These are phyloP conservation scores for Entosphenus tridentatus DNA, from an alignment of 2,113 vertebrate species.

Conservation along the genomic window DNA sequence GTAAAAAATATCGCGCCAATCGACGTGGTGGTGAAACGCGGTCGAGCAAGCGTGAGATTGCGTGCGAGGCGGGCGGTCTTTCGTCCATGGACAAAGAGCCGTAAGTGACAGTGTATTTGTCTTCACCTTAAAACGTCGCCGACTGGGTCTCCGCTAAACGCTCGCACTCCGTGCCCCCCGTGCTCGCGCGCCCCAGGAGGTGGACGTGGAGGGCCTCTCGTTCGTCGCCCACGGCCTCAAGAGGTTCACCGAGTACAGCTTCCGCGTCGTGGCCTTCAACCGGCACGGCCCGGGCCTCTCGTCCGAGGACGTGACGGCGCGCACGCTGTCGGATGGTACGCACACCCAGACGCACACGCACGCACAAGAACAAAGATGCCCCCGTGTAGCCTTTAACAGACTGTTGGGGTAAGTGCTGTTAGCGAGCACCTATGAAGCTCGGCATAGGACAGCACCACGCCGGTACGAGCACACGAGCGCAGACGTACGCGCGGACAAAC, in stretches of 20 bases:
- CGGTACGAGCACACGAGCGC: not conserved
- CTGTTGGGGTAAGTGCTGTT: not conserved
- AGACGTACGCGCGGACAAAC: not conserved
- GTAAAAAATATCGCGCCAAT: too few relatives aligned
- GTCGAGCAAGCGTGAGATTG: not conserved
- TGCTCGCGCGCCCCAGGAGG: constrained; percentile 26
- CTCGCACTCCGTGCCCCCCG: not conserved
- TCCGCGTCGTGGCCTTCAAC: constrained; percentile 83
- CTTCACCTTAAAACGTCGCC: not conserved
- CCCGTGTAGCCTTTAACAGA: constrained; percentile 4
- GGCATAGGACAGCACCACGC: not conserved
- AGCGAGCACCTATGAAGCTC: not conserved
- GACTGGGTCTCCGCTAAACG: too few relatives aligned
- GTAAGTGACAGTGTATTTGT: not conserved
- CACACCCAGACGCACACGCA: not conserved
- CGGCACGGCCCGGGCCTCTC: constrained; percentile 83
- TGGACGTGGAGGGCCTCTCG: constrained; percentile 42
- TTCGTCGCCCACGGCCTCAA: constrained; percentile 48
- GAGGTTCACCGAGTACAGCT: constrained; percentile 73
- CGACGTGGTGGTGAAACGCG: not conserved
- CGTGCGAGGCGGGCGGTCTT: not conserved
- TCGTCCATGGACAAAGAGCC: not conserved
- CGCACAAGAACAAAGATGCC: not conserved
- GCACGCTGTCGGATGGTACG: constrained; percentile 68
- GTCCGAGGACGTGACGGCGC: constrained; percentile 48